phyloP scores from a whole-genome alignment of 2,888 invertebrate species.

The Eupithecia tripunctaria region DNA sequence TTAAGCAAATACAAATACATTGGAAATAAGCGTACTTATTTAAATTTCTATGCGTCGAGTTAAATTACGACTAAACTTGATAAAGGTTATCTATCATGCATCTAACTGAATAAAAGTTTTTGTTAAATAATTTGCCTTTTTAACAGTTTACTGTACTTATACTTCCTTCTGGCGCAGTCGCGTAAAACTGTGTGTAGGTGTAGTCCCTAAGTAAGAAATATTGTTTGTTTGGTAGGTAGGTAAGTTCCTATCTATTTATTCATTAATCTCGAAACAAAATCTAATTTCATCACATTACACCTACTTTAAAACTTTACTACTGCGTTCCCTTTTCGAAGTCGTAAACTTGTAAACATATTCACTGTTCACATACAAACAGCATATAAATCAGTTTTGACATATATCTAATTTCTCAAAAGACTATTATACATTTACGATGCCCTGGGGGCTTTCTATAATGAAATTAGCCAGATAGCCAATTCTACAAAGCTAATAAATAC shows the following conservation, averaged over 20 bases:
- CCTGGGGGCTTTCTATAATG: constrained; percentile 55
- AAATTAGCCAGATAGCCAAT: constrained; percentile 55
- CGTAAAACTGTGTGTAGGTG: neutral
- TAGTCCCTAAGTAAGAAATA: neutral
- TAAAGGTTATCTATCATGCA: neutral
- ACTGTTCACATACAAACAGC: constrained; percentile 7
- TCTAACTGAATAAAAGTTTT: neutral
- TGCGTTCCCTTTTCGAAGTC: constrained; percentile 10
- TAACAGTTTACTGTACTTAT: neutral
- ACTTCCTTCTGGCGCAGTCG: neutral
- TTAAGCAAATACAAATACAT: neutral
- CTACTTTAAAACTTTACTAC: constrained; percentile 1
- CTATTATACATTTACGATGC: constrained; percentile 46
- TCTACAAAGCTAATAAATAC: constrained; percentile 48
- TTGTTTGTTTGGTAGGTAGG: neutral
- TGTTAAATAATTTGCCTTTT: neutral
- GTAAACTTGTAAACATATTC: constrained; percentile 14
- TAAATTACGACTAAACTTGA: neutral
- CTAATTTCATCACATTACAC: neutral
- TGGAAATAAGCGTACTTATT: neutral
- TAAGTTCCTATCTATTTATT: neutral
- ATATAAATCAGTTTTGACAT: constrained; percentile 24
- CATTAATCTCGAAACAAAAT: neutral
- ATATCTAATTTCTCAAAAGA: constrained; percentile 47
- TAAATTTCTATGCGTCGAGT: neutral